phyloP scores from a whole-genome alignment of 2,888 invertebrate genomes.

The Azorinus chamasolen region DNA sequence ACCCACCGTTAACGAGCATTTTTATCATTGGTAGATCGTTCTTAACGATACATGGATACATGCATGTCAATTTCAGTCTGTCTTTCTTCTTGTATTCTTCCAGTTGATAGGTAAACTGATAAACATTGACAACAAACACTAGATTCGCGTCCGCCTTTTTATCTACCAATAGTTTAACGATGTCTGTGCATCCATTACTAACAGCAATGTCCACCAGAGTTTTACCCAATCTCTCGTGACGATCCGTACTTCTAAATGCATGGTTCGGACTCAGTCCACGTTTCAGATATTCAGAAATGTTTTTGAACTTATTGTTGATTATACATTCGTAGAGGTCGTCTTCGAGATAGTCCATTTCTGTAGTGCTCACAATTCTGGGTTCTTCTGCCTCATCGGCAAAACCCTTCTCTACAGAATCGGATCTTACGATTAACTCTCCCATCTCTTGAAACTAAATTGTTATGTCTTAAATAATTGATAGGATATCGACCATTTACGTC shows the following conservation, averaged over 20 bases:
- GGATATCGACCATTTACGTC: too few relatives aligned
- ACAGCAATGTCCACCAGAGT: conserved; percentile 75
- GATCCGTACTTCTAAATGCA: conserved; percentile 73
- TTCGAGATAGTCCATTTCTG: conserved; percentile 76
- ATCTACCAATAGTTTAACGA: conserved; percentile 66
- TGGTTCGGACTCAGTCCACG: conserved; percentile 73
- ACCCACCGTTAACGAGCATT: conserved; percentile 72
- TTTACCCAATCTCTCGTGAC: conserved; percentile 69
- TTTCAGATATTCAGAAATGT: conserved; percentile 68
- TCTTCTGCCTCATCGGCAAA: conserved; percentile 4
- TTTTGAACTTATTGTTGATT: conserved; percentile 52
- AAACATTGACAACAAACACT: conserved; percentile 72
- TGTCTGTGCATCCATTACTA: conserved; percentile 59
- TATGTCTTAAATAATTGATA: too few relatives aligned
- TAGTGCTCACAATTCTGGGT: conserved; percentile 36
- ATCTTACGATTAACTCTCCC: too few relatives aligned
- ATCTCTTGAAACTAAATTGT: too few relatives aligned
- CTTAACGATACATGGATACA: conserved; percentile 76
- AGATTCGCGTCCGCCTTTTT: conserved; percentile 73
- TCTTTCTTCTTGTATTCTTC: conserved; percentile 68
- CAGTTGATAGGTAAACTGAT: conserved; percentile 63
- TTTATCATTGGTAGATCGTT: conserved; percentile 71
- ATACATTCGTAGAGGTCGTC: conserved; percentile 71
- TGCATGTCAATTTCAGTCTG: conserved; percentile 72
- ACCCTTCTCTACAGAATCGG: too few relatives aligned